A percentile compares a stretch with the other conserved stretches of the same genome.
Conservation (phyloP, 2,113 vertebrate species). For the Cyanoramphus novaezelandiae region DNA sequence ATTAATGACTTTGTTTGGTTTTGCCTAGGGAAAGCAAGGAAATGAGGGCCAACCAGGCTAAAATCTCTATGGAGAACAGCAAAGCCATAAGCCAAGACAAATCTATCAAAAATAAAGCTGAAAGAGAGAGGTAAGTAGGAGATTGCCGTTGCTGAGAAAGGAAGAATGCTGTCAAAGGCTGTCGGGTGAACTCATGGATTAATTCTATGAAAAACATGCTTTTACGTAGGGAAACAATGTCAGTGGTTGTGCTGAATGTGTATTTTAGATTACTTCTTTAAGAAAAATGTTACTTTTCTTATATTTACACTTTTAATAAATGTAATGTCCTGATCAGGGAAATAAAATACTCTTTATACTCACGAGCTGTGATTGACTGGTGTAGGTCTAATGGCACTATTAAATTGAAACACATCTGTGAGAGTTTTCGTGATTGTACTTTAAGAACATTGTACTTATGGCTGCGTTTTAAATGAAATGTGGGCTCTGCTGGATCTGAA, state of each 20-base stretch:
- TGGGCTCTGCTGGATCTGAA: background rate
- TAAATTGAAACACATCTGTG: background rate
- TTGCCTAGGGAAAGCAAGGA: constrained; percentile 92
- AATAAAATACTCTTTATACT: background rate
- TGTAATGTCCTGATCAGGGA: background rate
- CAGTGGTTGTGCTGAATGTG: background rate
- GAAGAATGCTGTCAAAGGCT: background rate
- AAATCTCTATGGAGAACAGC: constrained; percentile 98
- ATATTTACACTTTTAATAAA: background rate
- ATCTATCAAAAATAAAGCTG: constrained; percentile 98
- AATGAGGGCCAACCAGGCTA: constrained; percentile 96
- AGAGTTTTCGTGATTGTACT: background rate
- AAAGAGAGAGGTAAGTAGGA: constrained; percentile 89
- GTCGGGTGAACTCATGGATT: background rate
- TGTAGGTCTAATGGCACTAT: background rate
- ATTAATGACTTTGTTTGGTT: background rate
- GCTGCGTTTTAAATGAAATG: background rate
- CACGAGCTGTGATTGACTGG: background rate
- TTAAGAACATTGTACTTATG: background rate
- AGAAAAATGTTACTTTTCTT: background rate
- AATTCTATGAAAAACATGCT: background rate
- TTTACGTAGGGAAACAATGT: background rate
- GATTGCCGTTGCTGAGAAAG: background rate
- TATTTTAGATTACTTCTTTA: background rate
- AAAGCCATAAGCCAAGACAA: constrained; percentile 99